Evolutionary conservation across 2,888 invertebrate species (phyloP), one percentile per base, ranked within the genome.

Genomic region (Frankliniella intonsa): DNA sequence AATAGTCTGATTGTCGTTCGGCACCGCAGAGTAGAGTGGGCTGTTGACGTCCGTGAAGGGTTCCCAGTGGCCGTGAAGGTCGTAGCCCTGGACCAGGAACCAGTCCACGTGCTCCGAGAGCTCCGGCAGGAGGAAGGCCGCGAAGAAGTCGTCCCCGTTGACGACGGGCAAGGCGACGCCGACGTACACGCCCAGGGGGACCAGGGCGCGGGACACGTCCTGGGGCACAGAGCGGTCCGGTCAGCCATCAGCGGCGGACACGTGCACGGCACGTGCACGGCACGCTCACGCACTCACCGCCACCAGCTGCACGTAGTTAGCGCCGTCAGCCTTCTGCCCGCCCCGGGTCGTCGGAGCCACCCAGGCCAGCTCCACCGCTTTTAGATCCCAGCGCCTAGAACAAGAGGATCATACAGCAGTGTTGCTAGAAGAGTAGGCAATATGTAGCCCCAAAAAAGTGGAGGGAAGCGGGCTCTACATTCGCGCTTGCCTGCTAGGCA

Each of bases 61-160:
- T 85, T 96, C 94, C 95, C 95, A 96, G 10, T 93, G 91, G 0
- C 96, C 96, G 85, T 95, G 95, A 87, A 95, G 96, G 87, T 97
- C 96, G 87, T 97, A 97, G 83, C 94, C 94, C 69, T 96, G 96
- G 87, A 96, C 91, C 85, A 96, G 95, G 65, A 96, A 90, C 82
- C 91, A 92, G 87, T 94, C 93, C 22, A 87, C 84, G 83, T 87
- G 69, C 25, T 22, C 12, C 8, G 69, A 9, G 11, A 76, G 22
- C 0, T 22, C 25, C 11, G 69, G 7, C 25, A 76, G 22, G 25
- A 25, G 22, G 69, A 76, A 22, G 17, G 79, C 85, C 85, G 84
- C 84, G 80, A 85, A 82, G 81, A 85, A 84, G 11, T 85, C 83
- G 17, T 82, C 92, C 0, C 91, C 88, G 22, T 81, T 87, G 19